phyloP scores from a whole-genome alignment of 2,888 invertebrate species.

The Dryadula phaetusa region DNA sequence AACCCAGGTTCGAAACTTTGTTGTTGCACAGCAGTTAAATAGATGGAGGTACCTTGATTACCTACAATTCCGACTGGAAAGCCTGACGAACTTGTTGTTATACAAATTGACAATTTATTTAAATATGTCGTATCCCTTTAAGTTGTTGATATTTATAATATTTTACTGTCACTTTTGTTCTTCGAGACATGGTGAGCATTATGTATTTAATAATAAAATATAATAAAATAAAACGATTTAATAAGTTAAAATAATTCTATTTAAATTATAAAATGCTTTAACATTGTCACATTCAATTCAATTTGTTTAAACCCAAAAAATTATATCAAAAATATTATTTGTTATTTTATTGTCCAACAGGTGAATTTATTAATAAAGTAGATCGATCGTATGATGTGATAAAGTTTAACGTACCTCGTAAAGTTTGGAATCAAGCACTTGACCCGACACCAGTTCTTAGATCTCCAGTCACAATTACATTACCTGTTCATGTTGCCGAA shows the following conservation, averaged over 20 bases:
- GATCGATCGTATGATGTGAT: constrained; percentile 66
- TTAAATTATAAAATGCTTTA: not conserved
- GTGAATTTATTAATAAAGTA: constrained; percentile 48
- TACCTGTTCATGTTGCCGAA: constrained; percentile 72
- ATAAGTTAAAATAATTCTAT: not conserved
- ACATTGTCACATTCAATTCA: no score
- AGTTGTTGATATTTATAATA: constrained; percentile 49
- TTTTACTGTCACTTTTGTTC: constrained; percentile 47
- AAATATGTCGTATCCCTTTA: constrained; percentile 42
- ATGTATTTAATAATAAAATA: constrained; percentile 24
- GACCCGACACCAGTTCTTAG: constrained; percentile 70
- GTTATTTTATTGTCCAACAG: constrained; percentile 27
- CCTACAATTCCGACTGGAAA: constrained; percentile 68
- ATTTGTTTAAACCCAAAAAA: no score
- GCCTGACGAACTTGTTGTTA: constrained; percentile 58
- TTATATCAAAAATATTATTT: not conserved
- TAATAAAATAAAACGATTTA: constrained; percentile 1
- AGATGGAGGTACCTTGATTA: constrained; percentile 65
- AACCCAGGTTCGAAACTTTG: constrained; percentile 68
- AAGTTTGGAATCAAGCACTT: constrained; percentile 69
- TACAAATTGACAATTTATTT: constrained; percentile 42
- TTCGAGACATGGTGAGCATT: constrained; percentile 53
- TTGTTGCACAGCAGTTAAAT: constrained; percentile 71
- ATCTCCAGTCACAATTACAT: constrained; percentile 70
- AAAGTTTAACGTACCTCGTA: constrained; percentile 65